A percentile compares a stretch with the other conserved stretches of the same genome.
phyloP scores from a whole-genome alignment of 2,888 invertebrate species.

The Tryphoninae sp. region DNA sequence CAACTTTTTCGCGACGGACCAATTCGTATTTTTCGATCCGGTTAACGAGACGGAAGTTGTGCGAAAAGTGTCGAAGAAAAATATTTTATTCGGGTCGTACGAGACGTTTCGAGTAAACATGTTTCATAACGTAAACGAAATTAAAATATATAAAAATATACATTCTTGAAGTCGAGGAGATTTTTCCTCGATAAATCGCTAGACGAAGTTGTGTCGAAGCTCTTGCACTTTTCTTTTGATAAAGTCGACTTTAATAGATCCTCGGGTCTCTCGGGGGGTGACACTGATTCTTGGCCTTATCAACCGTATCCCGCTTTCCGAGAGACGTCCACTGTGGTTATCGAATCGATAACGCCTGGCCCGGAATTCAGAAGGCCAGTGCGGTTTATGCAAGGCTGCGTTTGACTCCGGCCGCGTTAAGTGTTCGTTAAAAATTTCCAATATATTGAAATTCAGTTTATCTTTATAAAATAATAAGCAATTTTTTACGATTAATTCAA shows the following conservation, averaged over 20 bases:
- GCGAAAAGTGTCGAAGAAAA: not conserved
- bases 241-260: not conserved
- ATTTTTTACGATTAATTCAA: too few species aligned
- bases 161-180: too few species aligned
- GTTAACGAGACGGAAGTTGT: not conserved
- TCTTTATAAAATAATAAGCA: too few species aligned
- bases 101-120: not conserved
- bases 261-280: not conserved
- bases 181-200: too few species aligned
- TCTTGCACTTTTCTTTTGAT: not conserved
- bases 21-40: constrained; percentile 5
- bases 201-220: not conserved
- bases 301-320: not conserved
- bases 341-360: constrained; percentile 13
- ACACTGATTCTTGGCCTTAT: constrained; percentile 16
- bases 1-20: constrained; percentile 9
- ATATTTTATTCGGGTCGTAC: not conserved
- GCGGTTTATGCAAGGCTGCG: not conserved
- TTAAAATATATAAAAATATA: too few species aligned
- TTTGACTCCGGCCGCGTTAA: not conserved
- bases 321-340: not conserved
- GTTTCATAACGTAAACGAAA: not conserved
- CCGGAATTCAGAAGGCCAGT: not conserved
- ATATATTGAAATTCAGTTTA: too few species aligned
- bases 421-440: too few species aligned